These are phyloP conservation scores for Thryonomys swinderianus DNA, from an alignment of 2,113 vertebrate species.

Conservation along the genomic window DNA sequence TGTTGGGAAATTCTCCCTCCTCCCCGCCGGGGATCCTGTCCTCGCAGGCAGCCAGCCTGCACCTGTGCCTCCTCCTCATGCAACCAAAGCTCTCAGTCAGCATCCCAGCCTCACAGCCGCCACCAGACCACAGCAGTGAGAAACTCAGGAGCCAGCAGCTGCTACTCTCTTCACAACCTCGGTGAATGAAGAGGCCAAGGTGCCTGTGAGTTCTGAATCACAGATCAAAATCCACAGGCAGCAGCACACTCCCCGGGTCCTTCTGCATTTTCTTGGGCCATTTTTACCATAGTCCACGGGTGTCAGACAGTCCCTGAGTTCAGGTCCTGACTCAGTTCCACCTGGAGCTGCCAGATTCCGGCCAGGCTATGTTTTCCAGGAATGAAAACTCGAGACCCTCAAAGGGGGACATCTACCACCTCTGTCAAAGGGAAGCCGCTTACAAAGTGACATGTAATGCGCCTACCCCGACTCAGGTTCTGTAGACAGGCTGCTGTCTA, in stretches of 20 bases:
- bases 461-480: fast-evolving
- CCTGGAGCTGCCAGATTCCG: fast-evolving
- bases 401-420: neutral
- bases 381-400: neutral
- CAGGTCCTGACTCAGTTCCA: neutral
- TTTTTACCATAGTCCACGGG: neutral
- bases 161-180: neutral
- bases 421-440: neutral
- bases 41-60: neutral
- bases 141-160: neutral
- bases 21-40: neutral
- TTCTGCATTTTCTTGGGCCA: neutral
- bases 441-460: neutral
- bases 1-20: neutral
- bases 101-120: neutral
- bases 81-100: neutral
- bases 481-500: fast-evolving
- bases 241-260: fast-evolving
- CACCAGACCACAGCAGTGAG: neutral
- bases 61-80: neutral
- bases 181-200: fast-evolving
- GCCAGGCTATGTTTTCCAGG: neutral
- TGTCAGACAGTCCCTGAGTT: neutral
- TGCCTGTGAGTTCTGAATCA: neutral
- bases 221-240: fast-evolving